These are phyloP conservation scores for Chydorus sphaericus DNA, from an alignment of 2,888 invertebrate species.

Conservation along the genomic window DNA sequence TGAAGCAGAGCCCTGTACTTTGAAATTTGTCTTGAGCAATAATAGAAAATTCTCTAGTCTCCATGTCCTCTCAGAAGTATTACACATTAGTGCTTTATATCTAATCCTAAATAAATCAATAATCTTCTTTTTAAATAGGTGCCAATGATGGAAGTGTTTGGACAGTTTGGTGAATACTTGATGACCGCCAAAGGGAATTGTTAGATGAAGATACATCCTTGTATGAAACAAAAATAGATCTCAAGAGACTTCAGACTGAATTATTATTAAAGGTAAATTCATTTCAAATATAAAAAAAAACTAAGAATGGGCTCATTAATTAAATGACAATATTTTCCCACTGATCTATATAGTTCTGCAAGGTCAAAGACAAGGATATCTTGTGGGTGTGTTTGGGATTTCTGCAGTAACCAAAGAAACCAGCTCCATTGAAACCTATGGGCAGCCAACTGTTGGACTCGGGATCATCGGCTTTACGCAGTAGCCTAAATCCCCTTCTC, in stretches of 20 bases:
- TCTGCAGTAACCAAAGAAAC: neutral
- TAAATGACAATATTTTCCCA: neutral
- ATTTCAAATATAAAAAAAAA: neutral
- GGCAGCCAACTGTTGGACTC: too few species aligned
- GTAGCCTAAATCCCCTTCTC: neutral
- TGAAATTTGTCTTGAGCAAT: neutral
- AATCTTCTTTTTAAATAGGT: too few species aligned
- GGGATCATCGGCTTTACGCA: too few species aligned
- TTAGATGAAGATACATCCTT: slow-evolving; percentile 9
- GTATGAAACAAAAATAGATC: slow-evolving; percentile 6
- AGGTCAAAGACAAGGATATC: neutral
- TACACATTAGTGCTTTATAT: neutral
- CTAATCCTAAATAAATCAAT: too few species aligned
- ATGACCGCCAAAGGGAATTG: slow-evolving; percentile 1
- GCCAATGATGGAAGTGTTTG: slow-evolving; percentile 7
- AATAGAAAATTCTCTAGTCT: neutral
- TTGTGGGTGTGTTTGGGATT: slow-evolving; percentile 1
- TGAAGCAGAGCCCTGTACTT: neutral
- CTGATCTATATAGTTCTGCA: neutral
- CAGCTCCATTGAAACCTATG: neutral
- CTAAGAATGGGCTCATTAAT: neutral
- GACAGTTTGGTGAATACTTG: slow-evolving; percentile 7
- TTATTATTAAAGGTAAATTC: neutral
- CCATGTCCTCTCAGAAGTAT: neutral
- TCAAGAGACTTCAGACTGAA: slow-evolving; percentile 1